Conservation (phyloP, 2,113 vertebrate genomes). For the Microcebus tavaratra region DNA sequence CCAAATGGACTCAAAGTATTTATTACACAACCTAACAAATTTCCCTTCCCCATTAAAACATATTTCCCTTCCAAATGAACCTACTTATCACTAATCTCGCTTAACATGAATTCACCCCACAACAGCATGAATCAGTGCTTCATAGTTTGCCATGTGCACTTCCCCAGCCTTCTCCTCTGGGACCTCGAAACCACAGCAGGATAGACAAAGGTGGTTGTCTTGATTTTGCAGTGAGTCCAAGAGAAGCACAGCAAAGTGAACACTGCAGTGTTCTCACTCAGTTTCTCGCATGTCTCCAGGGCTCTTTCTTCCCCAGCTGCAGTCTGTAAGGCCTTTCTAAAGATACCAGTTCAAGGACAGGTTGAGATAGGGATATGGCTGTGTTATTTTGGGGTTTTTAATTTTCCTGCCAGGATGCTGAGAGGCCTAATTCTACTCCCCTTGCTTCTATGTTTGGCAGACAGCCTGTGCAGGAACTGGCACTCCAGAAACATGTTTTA, state of each 20-base stretch:
- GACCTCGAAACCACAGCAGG: no score
- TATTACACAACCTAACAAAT: background rate
- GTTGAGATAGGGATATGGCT: background rate
- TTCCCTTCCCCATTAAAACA: background rate
- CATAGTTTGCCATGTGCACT: background rate
- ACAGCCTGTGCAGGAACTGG: background rate
- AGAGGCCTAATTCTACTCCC: background rate
- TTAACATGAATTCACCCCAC: background rate
- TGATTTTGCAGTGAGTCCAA: background rate
- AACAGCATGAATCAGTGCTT: background rate
- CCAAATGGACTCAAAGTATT: background rate
- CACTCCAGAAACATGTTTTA: background rate
- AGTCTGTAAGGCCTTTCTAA: background rate
- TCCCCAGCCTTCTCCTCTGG: background rate
- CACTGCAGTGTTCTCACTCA: background rate
- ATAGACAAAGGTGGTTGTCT: no score
- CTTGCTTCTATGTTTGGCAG: background rate
- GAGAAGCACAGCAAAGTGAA: background rate
- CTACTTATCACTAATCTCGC: background rate
- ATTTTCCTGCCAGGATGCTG: background rate
- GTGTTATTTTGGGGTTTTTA: background rate
- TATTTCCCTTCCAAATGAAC: background rate
- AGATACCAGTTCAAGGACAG: background rate
- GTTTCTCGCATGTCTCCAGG: background rate
- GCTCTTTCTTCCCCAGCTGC: background rate